Conservation (phyloP, 2,888 invertebrate species). For the Ochropleura leucogaster region DNA sequence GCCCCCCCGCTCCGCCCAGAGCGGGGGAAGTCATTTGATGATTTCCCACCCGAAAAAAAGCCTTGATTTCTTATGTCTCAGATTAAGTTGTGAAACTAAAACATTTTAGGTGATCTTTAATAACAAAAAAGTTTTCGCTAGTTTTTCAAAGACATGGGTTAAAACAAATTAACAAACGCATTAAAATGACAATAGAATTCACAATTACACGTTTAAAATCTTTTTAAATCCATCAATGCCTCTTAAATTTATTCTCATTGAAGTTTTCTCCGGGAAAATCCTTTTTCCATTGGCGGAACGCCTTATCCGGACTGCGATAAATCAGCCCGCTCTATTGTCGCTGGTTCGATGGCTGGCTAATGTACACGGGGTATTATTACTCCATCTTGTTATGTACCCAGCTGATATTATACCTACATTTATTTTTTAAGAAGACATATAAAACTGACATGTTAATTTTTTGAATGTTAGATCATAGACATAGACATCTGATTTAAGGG, state of each 20-base stretch:
- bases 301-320: slow-evolving; percentile 83
- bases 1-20: no score
- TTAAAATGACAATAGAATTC: slow-evolving; percentile 42
- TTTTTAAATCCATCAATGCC: slow-evolving; percentile 74
- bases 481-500: not conserved
- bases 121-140: not conserved
- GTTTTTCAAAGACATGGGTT: no score
- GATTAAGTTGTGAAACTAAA: not conserved
- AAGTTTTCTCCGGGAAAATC: slow-evolving; percentile 79
- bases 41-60: no score
- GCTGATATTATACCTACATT: slow-evolving; percentile 71
- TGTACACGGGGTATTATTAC: slow-evolving; percentile 80
- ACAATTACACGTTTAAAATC: slow-evolving; percentile 64
- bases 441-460: slow-evolving; percentile 71
- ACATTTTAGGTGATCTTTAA: not conserved
- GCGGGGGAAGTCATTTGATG: no score
- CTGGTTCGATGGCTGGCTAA: slow-evolving; percentile 77
- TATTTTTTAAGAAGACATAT: slow-evolving; percentile 66
- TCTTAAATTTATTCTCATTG: slow-evolving; percentile 77
- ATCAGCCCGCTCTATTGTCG: slow-evolving; percentile 83
- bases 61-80: not conserved
- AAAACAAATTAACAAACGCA: slow-evolving; percentile 21
- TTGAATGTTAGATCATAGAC: slow-evolving; percentile 17
- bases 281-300: slow-evolving; percentile 78
- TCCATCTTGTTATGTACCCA: slow-evolving; percentile 68